A percentile compares a stretch with the other conserved stretches of the same genome.
These are phyloP conservation scores for Heliconius erato DNA, from an alignment of 2,888 invertebrate species.

Conservation along the genomic window DNA sequence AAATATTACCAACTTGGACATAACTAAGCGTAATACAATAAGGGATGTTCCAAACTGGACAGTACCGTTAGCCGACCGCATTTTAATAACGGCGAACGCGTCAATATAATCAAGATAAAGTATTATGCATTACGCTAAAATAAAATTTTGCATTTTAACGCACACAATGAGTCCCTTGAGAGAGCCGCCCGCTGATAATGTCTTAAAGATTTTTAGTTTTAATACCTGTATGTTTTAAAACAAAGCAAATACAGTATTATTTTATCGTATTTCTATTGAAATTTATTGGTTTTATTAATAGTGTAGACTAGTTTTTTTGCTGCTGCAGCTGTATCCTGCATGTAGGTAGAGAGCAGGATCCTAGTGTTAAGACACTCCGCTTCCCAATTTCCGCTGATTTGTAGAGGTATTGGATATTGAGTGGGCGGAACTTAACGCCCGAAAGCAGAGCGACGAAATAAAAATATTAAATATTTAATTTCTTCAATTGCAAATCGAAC, in stretches of 20 bases:
- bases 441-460: too few species aligned
- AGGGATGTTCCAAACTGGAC: constrained; percentile 52
- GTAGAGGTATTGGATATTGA: too few species aligned
- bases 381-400: too few species aligned
- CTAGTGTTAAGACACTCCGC: too few species aligned
- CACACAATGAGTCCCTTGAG: constrained; percentile 18
- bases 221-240: neutral
- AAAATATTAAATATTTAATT: too few species aligned
- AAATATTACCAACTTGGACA: neutral
- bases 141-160: constrained; percentile 21
- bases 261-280: neutral
- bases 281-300: too few species aligned
- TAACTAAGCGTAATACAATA: constrained; percentile 24
- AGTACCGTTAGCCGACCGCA: constrained; percentile 48
- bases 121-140: constrained; percentile 18
- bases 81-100: constrained; percentile 45
- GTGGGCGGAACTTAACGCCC: too few species aligned
- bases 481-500: too few species aligned
- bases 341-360: too few species aligned
- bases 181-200: constrained; percentile 5
- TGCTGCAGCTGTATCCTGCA: too few species aligned
- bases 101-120: constrained; percentile 45
- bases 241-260: neutral
- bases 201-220: neutral
- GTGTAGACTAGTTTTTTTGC: too few species aligned